Percentiles rank a stretch among this genome's conserved stretches.
Evolutionary conservation across 2,888 invertebrate genomes (phyloP).

Genomic region (Kuschelorhynchus macadamiae): DNA sequence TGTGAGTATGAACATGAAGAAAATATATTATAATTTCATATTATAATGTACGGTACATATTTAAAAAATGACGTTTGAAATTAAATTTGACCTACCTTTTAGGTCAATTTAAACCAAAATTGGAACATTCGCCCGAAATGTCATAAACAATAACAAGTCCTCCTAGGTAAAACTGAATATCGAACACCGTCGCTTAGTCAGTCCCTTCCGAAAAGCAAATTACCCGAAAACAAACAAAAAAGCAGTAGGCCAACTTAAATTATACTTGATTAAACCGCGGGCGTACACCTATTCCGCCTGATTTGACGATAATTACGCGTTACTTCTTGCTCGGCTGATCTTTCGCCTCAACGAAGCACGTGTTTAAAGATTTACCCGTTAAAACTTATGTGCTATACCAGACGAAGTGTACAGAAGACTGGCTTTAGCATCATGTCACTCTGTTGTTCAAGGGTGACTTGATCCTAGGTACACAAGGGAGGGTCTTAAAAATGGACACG

Average conservation of each 20-base stretch:
- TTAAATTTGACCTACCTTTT: constrained; percentile 16
- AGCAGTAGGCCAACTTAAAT: constrained; percentile 50
- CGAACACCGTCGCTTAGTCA: constrained; percentile 20
- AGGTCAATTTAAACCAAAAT: constrained; percentile 24
- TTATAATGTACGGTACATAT: not conserved
- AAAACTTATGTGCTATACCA: constrained; percentile 63
- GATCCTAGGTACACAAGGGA: constrained; percentile 65
- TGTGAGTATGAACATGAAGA: too few relatives aligned
- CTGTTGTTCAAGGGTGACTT: constrained; percentile 69
- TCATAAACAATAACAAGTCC: constrained; percentile 22
- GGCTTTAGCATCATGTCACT: constrained; percentile 67
- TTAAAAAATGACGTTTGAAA: too few relatives aligned
- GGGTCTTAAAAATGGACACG: constrained; percentile 52
- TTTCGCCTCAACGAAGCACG: constrained; percentile 64
- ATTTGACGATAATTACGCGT: constrained; percentile 66
- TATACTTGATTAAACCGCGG: constrained; percentile 57
- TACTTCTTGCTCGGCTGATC: constrained; percentile 63
- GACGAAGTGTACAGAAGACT: constrained; percentile 67
- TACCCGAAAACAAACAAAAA: constrained; percentile 38
- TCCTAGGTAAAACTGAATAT: constrained; percentile 2
- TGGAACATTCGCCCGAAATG: constrained; percentile 13
- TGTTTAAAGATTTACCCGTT: constrained; percentile 63
- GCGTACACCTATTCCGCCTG: constrained; percentile 65
- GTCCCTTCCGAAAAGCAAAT: constrained; percentile 19
- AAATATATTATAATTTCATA: too few relatives aligned